phyloP scores from a whole-genome alignment of 1,140 invertebrate genomes.

The Thaumatotibia leucotreta region DNA sequence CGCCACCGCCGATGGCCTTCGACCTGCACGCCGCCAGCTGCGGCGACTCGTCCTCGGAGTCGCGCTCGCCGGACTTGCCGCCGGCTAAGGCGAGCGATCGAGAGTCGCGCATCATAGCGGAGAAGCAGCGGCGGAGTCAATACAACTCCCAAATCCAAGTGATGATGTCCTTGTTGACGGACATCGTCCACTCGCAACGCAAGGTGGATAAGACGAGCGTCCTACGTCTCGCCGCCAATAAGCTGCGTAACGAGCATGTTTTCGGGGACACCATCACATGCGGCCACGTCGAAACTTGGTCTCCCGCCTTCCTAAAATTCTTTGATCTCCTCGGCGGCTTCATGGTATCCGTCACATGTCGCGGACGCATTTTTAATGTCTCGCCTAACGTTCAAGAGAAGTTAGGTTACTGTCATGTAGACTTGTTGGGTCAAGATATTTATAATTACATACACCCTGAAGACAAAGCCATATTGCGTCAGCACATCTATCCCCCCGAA shows the following conservation, averaged over 20 bases:
- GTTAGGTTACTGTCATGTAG: conserved; percentile 90
- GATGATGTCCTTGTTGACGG: conserved; percentile 88
- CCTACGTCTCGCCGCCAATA: conserved; percentile 88
- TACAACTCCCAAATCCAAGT: conserved; percentile 91
- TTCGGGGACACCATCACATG: conserved; percentile 76
- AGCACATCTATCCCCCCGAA: conserved; percentile 81
- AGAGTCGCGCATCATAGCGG: conserved; percentile 88
- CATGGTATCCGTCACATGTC: conserved; percentile 87
- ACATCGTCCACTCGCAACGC: conserved; percentile 87
- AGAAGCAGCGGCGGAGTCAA: conserved; percentile 93
- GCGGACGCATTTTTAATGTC: conserved; percentile 91
- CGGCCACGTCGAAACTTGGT: conserved; percentile 61
- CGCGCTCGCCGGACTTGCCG: conserved; percentile 55
- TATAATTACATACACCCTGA: conserved; percentile 88
- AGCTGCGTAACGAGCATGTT: conserved; percentile 79
- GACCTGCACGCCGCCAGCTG: conserved; percentile 38
- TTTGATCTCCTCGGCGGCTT: conserved; percentile 83
- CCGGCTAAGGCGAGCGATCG: conserved; percentile 77
- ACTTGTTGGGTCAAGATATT: conserved; percentile 91
- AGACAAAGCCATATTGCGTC: conserved; percentile 86
- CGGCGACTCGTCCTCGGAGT: conserved; percentile 60
- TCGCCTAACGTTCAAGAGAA: conserved; percentile 90
- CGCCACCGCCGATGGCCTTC: conserved; percentile 31
- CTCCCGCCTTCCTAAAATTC: conserved; percentile 67
- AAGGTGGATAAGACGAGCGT: conserved; percentile 94